These are phyloP conservation scores for Zaprionus inermis DNA, from an alignment of 1,140 invertebrate genomes.

Conservation along the genomic window DNA sequence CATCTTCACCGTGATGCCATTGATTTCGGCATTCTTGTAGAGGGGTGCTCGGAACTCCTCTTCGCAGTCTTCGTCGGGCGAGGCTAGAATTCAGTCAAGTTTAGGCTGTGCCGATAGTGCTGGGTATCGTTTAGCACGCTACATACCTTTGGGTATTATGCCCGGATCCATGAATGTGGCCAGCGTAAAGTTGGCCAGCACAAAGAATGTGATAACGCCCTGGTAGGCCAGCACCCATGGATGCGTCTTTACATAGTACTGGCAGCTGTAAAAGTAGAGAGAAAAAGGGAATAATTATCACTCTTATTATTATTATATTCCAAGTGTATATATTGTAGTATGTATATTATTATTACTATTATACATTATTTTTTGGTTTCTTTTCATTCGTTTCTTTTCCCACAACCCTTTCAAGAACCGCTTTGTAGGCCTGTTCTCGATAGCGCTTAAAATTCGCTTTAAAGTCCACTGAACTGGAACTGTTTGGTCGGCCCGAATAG, in stretches of 20 bases:
- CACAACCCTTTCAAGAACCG: neutral
- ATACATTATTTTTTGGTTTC: neutral
- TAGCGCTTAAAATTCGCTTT: conserved; percentile 56
- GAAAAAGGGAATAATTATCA: neutral
- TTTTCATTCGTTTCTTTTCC: neutral
- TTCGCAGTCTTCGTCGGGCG: conserved; percentile 97
- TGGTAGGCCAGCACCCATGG: conserved; percentile 96
- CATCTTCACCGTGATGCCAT: conserved; percentile 99
- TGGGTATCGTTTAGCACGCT: conserved; percentile 61
- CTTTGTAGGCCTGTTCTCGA: neutral
- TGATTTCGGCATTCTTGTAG: conserved; percentile 99
- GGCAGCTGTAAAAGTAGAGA: conserved; percentile 89
- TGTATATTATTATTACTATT: no score
- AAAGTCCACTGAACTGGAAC: conserved; percentile 72
- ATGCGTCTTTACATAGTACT: conserved; percentile 91
- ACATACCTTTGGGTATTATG: conserved; percentile 97
- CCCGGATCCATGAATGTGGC: conserved; percentile 99
- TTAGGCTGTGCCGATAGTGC: conserved; percentile 64
- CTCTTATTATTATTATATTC: no score
- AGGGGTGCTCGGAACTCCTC: conserved; percentile 98
- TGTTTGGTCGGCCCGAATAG: conserved; percentile 39
- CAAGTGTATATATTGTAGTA: no score
- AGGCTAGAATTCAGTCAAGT: conserved; percentile 87
- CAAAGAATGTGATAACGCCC: conserved; percentile 97
- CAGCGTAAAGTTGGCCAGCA: conserved; percentile 98